These are phyloP conservation scores for Stictocephala bisonia DNA, from an alignment of 2,888 invertebrate species.

Conservation along the genomic window DNA sequence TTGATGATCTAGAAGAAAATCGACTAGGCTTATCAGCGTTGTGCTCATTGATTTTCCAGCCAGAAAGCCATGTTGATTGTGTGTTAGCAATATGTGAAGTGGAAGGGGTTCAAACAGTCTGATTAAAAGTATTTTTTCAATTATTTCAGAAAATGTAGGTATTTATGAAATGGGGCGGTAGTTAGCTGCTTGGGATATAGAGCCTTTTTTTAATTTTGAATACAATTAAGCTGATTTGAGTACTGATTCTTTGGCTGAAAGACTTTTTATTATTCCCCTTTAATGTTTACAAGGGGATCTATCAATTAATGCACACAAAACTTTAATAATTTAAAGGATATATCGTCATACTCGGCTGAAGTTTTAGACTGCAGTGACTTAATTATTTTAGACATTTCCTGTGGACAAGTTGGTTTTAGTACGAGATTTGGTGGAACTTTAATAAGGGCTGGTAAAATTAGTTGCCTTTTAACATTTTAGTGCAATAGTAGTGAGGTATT, in stretches of 20 bases:
- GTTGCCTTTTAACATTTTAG: background rate
- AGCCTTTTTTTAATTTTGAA: background rate
- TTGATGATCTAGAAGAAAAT: too few species aligned
- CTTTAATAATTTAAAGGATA: background rate
- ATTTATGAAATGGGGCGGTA: too few species aligned
- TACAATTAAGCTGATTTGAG: background rate
- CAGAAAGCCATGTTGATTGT: too few species aligned
- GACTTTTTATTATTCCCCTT: background rate
- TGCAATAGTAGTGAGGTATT: background rate
- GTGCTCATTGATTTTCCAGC: too few species aligned
- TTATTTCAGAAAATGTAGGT: too few species aligned
- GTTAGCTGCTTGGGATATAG: too few species aligned
- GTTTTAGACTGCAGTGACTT: background rate
- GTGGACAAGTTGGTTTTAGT: background rate
- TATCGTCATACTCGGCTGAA: background rate
- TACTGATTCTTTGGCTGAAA: background rate
- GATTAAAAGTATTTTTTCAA: too few species aligned
- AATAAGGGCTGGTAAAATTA: background rate
- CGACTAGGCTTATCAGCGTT: too few species aligned
- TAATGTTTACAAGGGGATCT: background rate
- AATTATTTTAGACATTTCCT: slow-evolving; percentile 1
- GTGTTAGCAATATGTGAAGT: too few species aligned
- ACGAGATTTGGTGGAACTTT: background rate
- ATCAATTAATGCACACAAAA: background rate
- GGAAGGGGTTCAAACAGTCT: too few species aligned